Evolutionary conservation across 2,113 vertebrate genomes (phyloP), one percentile per base, ranked within the genome.

Genomic region (Tyrannus savana): DNA sequence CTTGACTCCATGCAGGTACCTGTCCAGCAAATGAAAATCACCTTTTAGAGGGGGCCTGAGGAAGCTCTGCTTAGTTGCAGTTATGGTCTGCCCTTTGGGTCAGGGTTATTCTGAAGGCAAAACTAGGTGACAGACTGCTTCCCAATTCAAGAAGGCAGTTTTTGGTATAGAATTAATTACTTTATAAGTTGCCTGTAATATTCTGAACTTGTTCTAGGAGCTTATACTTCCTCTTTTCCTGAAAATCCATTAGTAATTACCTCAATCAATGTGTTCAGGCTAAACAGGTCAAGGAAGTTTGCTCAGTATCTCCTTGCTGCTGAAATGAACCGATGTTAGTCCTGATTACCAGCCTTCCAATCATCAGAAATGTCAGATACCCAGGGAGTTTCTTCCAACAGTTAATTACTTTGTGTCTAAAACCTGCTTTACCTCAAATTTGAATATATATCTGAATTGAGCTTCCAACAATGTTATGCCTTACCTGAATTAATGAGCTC

Each of bases 1-100:
- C 97, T 98, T 0, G 60, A 49, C 37, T 98, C 97, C 92, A 98
- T 76, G 87, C 98, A 98, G 50, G 88, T 95, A 96, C 97, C 98
- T 98, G 92, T 15, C 35, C 89, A 85, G 73, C 30, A 96, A 94
- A 78, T 4, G 35, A 90, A 76, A 87, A 6, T 6, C 33, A 15
- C 19, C 30, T 6, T 24, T 92, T 14, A 91, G 23, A 92, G 25
- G 0, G 1, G 25, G 41, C 35, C 4, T 2, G 5, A 87, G 56
- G 24, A 87, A 84, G 19, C 28, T 53, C 68, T 72, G 39, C 42
- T 84, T n/a, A 30, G 37, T 0, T 75, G 44, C n/a, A 64, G 5
- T 63, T 62, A 42, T 5, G 22, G 27, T 17, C 55, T 81, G n/a
- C 31, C 28, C 42, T 74, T 72, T 33, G 62, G 16, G 12, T 46